Conservation (phyloP, 2,797 vertebrate species). For the Antrozous pallidus region DNA sequence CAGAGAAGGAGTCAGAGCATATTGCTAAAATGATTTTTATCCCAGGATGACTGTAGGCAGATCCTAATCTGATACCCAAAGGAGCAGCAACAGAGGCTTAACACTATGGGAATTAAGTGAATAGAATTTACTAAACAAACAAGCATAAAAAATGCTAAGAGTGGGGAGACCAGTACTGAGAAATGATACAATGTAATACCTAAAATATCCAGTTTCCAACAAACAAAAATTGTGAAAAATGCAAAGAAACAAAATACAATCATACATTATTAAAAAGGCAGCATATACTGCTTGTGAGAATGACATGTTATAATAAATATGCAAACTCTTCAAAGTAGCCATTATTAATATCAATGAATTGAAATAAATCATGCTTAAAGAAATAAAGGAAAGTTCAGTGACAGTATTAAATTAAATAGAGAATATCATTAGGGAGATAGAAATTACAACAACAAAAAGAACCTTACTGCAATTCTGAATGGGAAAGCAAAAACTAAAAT, state of each 20-base stretch:
- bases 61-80: neutral
- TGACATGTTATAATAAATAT: neutral
- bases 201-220: neutral
- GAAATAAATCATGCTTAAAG: neutral
- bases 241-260: neutral
- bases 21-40: neutral
- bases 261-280: neutral
- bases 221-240: neutral
- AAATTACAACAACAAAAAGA: neutral
- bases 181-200: neutral
- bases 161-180: neutral
- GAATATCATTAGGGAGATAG: neutral
- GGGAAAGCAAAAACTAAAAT: neutral
- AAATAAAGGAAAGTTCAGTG: neutral
- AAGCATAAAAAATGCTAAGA: neutral
- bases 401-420: neutral
- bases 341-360: neutral
- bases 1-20: neutral
- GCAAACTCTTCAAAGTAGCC: neutral
- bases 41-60: neutral
- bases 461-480: neutral
- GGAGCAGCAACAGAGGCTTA: neutral
- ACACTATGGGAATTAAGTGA: neutral
- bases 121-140: neutral
- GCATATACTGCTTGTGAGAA: neutral